Evolutionary conservation across 2,113 vertebrate species (phyloP), one percentile per base, ranked within the genome.

Genomic region (Stercorarius parasiticus): DNA sequence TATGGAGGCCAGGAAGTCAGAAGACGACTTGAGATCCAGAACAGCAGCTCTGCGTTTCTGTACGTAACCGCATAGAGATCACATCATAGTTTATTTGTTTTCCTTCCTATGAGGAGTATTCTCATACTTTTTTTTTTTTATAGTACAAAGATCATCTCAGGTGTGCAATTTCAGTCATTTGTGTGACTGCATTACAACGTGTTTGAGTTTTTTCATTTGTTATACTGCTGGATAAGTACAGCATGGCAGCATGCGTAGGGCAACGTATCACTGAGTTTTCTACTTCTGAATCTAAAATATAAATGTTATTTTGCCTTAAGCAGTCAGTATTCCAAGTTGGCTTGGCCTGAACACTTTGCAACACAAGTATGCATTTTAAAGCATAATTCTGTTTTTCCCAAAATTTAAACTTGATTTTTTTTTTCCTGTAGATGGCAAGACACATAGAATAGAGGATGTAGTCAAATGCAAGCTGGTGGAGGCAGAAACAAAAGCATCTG

Each of bases 21-120:
- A 97, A 90, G 98, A 98, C 91, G 86, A 97, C 14, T 50, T 94
- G 13, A 98, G 97, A 65, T 98, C 99, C 85, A 98, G 97, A 92
- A 98, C 97, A 61, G 98, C 99, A 70, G 97, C 99, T 29, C 98
- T 98, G 64, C 98, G 38, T 71, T 99, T 99, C 97, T 99, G 99
- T 99, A 97, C 62, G 99, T 97, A 97, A 92, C 72, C 76, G 36
- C 45, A 34, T 34, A n/a, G 76, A 72, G 36, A 64, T 43, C 52
- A 61, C 65, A 49, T 4, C 65, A 49, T 4, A 72, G 56, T 23
- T 76, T n/a, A 21, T 76, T 66, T 36, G 3, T 56, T 82, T 80
- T 40, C 30, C 78, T 86, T 72, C 27, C 42, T 58, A 6, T 22
- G 15, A 55, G 36, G 10, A 79, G 4, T 27, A 40, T 82, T 77